Evolutionary conservation across 2,797 vertebrate genomes (phyloP), one percentile per base, ranked within the genome.

Genomic region (Podarcis siculus): DNA sequence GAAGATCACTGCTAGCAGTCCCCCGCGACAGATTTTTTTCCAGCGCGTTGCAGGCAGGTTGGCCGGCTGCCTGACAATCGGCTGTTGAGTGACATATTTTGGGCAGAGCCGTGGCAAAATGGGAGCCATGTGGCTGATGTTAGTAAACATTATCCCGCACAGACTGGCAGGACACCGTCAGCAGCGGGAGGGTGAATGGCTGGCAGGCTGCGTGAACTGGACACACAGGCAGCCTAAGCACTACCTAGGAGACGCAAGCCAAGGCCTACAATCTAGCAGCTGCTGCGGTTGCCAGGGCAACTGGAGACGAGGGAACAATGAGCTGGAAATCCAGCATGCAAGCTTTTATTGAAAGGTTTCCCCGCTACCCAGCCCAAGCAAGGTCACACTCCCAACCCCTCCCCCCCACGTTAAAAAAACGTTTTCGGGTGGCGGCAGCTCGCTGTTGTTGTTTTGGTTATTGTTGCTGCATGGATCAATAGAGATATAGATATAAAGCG

Each of bases 121-220:
- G 95, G 96, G 95, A 97, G 97, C 98, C 97, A 97, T 98, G 98
- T 97, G 98, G 97, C 97, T 93, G 95, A 96, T 98, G 98, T 98
- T 98, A 97, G 98, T 98, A 98, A 99, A 99, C 98, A 98, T 95
- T 96, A 97, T 98, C 98, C 97, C 89, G 97, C 97, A 95, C 96
- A 95, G 97, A 95, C 97, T 97, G 98, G 97, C 97, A 96, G 95
- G 95, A 93, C 94, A 96, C 97, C 92, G 88, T 91, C 95, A 93
- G 94, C 97, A 96, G 97, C 95, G 87, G 97, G 96, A 95, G 95
- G 97, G 96, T 96, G 96, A 97, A 96, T 96, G 96, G 96, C 96
- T 97, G 97, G 97, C 93, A 95, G 97, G 93, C 93, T 91, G 88
- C 95, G 93, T 86, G 96, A 85, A 91, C 95, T 91, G 96, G 96